phyloP scores from a whole-genome alignment of 2,888 invertebrate genomes.

The Athalia cordata region DNA sequence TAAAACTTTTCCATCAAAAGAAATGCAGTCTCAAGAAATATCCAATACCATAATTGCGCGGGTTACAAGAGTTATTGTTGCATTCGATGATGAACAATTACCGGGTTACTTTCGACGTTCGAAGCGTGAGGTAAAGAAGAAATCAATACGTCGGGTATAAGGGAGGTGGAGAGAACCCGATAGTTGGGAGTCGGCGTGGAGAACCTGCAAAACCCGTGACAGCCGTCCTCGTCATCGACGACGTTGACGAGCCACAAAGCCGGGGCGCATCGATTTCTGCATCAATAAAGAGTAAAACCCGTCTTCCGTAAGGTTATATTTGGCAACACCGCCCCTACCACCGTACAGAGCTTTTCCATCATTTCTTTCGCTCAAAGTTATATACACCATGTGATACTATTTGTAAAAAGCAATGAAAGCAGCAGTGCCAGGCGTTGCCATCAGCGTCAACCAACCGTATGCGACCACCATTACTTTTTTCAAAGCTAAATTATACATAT shows the following conservation, averaged over 20 bases:
- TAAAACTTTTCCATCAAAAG: too few relatives aligned
- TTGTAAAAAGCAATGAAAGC: neutral
- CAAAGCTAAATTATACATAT: too few relatives aligned
- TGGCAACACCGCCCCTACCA: conserved; percentile 23
- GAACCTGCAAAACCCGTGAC: conserved; percentile 33
- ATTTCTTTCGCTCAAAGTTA: conserved; percentile 20
- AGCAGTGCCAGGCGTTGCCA: neutral
- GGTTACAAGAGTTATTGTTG: too few relatives aligned
- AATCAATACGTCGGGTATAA: conserved; percentile 66
- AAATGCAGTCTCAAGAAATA: too few relatives aligned
- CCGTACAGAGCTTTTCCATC: neutral
- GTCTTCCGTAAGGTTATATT: neutral
- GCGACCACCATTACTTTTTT: too few relatives aligned
- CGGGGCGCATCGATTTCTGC: conserved; percentile 33
- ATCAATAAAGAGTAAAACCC: conserved; percentile 38
- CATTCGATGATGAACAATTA: conserved; percentile 17
- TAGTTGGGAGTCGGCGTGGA: conserved; percentile 45
- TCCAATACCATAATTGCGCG: too few relatives aligned
- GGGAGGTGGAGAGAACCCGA: conserved; percentile 46
- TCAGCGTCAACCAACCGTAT: too few relatives aligned
- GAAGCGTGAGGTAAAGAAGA: conserved; percentile 64
- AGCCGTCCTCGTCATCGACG: conserved; percentile 15
- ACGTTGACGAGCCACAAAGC: conserved; percentile 23
- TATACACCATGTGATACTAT: neutral
- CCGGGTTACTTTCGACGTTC: conserved; percentile 63